These are phyloP conservation scores for Tinea semifulvella DNA, from an alignment of 2,888 invertebrate species.

Conservation along the genomic window DNA sequence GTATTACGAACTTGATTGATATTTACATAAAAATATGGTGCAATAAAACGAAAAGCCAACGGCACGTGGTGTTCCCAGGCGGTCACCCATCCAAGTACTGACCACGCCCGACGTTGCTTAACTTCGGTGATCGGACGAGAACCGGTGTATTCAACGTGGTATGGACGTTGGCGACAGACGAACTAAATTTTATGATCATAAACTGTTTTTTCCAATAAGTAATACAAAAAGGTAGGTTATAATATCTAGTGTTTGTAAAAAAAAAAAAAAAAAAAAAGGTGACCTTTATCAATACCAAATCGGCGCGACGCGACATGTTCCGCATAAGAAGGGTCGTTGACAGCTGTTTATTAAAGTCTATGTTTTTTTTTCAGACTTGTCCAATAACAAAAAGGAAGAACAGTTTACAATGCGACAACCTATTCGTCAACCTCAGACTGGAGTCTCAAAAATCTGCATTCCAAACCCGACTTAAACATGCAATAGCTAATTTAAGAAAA, in stretches of 20 bases:
- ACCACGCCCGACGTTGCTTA: conserved; percentile 26
- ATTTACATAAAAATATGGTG: too few relatives aligned
- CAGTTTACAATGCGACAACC: conserved; percentile 31
- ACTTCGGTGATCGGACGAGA: conserved; percentile 28
- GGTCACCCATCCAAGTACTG: conserved; percentile 27
- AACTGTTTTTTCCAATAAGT: too few relatives aligned
- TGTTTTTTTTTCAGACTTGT: conserved; percentile 37
- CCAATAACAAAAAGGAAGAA: conserved; percentile 34
- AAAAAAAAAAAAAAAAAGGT: too few relatives aligned
- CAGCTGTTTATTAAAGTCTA: too few relatives aligned
- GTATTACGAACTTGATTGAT: too few relatives aligned
- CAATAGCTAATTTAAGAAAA: neutral
- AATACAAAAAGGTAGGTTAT: too few relatives aligned
- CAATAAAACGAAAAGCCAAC: conserved; percentile 26
- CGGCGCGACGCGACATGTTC: too few relatives aligned
- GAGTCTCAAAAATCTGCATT: neutral
- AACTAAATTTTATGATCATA: too few relatives aligned
- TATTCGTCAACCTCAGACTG: conserved; percentile 24
- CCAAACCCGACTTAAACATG: neutral
- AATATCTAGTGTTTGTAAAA: too few relatives aligned
- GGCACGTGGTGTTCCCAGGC: conserved; percentile 26
- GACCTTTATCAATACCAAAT: too few relatives aligned
- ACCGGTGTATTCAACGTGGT: conserved; percentile 26
- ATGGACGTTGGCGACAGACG: conserved; percentile 25
- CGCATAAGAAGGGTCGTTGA: too few relatives aligned